phyloP scores from a whole-genome alignment of 2,113 vertebrate species.

The Hypocryptadius cinnamomeus region DNA sequence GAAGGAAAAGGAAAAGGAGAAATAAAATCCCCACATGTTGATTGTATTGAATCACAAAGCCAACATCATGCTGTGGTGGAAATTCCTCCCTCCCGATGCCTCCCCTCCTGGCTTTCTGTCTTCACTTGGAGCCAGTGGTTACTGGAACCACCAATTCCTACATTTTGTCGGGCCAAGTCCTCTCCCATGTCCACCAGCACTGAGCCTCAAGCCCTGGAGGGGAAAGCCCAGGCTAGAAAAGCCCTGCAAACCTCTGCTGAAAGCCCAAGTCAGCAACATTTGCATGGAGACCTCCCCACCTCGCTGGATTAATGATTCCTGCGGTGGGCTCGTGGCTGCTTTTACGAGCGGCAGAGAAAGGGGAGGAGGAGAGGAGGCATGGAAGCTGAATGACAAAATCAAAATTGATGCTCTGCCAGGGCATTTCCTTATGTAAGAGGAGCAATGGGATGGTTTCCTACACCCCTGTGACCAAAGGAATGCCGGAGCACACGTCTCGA shows the following conservation, averaged over 20 bases:
- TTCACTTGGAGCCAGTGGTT: not conserved
- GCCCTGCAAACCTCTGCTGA: not conserved
- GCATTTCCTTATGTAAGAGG: not conserved
- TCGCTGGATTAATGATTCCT: not conserved
- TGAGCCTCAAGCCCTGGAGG: not conserved
- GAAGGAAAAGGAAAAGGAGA: not conserved
- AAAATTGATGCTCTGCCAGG: not conserved
- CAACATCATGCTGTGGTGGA: not conserved
- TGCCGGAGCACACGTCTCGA: not conserved
- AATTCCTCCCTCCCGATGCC: conserved; percentile 32
- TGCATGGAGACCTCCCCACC: not conserved
- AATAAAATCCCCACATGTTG: not conserved
- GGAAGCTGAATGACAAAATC: not conserved
- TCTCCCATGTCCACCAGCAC: not conserved
- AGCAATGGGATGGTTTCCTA: not conserved
- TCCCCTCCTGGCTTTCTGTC: not conserved
- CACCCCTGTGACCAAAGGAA: conserved; percentile 14
- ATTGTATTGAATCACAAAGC: conserved; percentile 16
- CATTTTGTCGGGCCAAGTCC: not conserved
- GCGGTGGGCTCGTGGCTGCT: not conserved
- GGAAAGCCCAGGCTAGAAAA: not conserved
- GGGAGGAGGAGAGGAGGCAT: not conserved
- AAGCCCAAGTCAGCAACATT: not conserved
- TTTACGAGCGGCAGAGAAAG: not conserved
- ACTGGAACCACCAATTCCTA: not conserved